Evolutionary conservation across 2,888 invertebrate species (phyloP), one percentile per base, ranked within the genome.

Genomic region (Brenthis ino): DNA sequence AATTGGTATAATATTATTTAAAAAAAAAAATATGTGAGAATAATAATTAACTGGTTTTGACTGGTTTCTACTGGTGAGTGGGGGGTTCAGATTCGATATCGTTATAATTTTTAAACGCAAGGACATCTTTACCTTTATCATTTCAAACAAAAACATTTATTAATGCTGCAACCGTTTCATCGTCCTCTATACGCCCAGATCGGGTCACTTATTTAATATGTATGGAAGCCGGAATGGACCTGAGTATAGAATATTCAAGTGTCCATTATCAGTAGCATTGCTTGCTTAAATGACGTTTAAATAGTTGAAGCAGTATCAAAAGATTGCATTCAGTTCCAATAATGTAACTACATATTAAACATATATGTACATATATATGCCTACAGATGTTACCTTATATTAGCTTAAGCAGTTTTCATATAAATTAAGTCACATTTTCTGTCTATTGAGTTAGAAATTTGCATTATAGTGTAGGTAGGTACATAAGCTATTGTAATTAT

Each of bases 231-330:
- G 28, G 48, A 47, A 48, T 48, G 28, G 55, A 50, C 47, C 60
- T 48, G 54, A 60, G 24, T 54, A 55, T 67, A 61, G 66, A 61
- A 67, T 67, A 67, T 55, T 67, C 55, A 67, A 60, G 47, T 16
- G 48, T 50, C 48, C 60, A 57, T 67, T 67, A 60, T 67, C 66
- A 55, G 48, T 54, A 55, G 13, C 50, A 61, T 61, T 48, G 8
- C 37, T 4, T 55, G n/a, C 51, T n/a, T 6, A 16, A 61, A 53
- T 63, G 63, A 43, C 63, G 37, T 63, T 63, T 63, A 53, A 63
- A 54, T 63, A 13, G 53, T 37, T 53, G 16, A n/a, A 37, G 37
- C 37, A 11, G 37, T 48, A 60, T 37, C 61, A 6, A 43, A 56
- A 24, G 14, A 20, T 33, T 33, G 60, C 14, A 33, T 50, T 53